Evolutionary conservation across 92 coral and sea anemone genomes (phyloP).

Genomic region (Actinostola sp.): DNA sequence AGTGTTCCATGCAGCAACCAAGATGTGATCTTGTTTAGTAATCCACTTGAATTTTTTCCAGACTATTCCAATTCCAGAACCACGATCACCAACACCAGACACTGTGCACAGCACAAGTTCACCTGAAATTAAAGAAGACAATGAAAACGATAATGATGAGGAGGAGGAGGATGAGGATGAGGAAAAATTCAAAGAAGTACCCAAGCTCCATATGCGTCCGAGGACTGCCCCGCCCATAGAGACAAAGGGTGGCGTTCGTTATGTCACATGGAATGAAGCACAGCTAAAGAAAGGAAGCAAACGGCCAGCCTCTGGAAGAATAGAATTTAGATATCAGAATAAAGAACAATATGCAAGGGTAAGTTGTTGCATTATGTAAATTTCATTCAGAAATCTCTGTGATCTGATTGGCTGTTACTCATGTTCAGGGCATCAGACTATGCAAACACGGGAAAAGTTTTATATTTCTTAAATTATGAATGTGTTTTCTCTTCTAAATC

Average conservation of each 20-base stretch:
- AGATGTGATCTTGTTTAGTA: too few species aligned
- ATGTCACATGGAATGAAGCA: slow-evolving; percentile 94
- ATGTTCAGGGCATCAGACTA: too few species aligned
- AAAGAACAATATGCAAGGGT: slow-evolving; percentile 37
- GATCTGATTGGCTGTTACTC: too few species aligned
- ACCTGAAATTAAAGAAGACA: slow-evolving; percentile 8
- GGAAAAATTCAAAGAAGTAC: slow-evolving; percentile 67
- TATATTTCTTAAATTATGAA: too few species aligned
- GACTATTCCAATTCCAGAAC: slow-evolving; percentile 65
- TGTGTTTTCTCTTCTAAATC: too few species aligned
- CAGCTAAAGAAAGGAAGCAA: slow-evolving; percentile 47
- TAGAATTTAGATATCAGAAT: slow-evolving; percentile 21
- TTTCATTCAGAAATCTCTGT: too few species aligned
- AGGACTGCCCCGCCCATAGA: slow-evolving; percentile 89
- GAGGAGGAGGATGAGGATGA: slow-evolving; percentile 50
- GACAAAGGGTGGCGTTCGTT: slow-evolving; percentile 64
- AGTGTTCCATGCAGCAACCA: too few species aligned
- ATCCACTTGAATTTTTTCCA: slow-evolving; percentile 1
- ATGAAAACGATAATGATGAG: slow-evolving; percentile 18
- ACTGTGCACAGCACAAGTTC: slow-evolving; percentile 1
- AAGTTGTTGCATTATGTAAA: too few species aligned
- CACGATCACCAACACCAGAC: slow-evolving; percentile 38
- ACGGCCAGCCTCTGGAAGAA: slow-evolving; percentile 56
- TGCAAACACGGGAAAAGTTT: too few species aligned
- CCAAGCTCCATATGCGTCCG: slow-evolving; percentile 91